Evolutionary conservation across 2,113 vertebrate species (phyloP), one percentile per base, ranked within the genome.

Genomic region (Entelurus aequoreus): DNA sequence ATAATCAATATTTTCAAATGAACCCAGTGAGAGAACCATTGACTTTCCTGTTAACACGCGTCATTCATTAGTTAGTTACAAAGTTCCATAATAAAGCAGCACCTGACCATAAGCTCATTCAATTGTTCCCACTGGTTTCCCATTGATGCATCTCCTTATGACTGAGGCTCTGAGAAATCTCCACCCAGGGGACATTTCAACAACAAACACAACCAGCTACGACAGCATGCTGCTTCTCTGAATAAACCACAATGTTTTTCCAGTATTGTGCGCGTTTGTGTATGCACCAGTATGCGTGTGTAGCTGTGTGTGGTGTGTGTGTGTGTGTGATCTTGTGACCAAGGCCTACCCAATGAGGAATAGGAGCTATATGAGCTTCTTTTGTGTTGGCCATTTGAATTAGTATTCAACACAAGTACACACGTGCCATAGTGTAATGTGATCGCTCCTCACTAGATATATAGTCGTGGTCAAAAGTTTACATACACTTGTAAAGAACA

Each of bases 191-290:
- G 86, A 87, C 80, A 71, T 82, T 86, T 78, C 77, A 87, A 88
- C 82, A 89, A 88, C 86, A 89, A 89, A 83, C 69, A 74, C 82
- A 85, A 83, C 77, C 85, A 86, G 87, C 85, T 86, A 84, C 81
- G 79, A 84, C 85, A 83, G 86, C 87, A 88, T 84, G 77, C 84
- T 83, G 83, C 79, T 86, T 88, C 84, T 84, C 82, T 89, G 77
- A 89, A 87, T 87, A 84, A 87, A 86, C 78, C 84, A 83, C 83
- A 84, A 82, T 86, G 80, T 77, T 72, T 74, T 75, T 84, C 80
- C 84, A 75, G 72, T 77, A 79, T 68, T 77, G 75, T 80, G 77
- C 5, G 74, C 54, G 77, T 71, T 66, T 60, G 73, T 63, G 61
- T 69, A 28, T 28, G 67, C 56, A 62, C 54, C 36, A 46, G 48